These are phyloP conservation scores for Mustela nigripes DNA, from an alignment of 2,113 vertebrate genomes.

Conservation along the genomic window DNA sequence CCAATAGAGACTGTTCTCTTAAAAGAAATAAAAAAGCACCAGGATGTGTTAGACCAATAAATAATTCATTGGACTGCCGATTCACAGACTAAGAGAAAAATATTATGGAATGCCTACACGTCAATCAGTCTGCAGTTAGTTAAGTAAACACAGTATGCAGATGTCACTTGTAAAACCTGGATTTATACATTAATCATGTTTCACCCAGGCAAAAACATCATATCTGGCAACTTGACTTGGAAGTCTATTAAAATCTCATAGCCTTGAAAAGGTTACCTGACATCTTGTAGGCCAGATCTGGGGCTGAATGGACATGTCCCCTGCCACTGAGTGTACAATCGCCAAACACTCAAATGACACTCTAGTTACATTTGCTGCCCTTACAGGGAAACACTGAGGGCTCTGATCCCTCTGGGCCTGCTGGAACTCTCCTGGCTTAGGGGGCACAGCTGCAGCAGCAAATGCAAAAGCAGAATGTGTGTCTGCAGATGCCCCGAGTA, in stretches of 20 bases:
- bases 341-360: slow-evolving; percentile 10
- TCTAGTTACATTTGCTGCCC: slow-evolving; percentile 9
- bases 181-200: slow-evolving; percentile 49
- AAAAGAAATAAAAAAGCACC: background rate
- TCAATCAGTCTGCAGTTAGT: slow-evolving; percentile 57
- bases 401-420: background rate
- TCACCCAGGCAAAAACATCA: slow-evolving; percentile 27
- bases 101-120: slow-evolving; percentile 11
- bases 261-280: slow-evolving; percentile 66
- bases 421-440: background rate
- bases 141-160: slow-evolving; percentile 17
- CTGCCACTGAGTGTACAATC: slow-evolving; percentile 42
- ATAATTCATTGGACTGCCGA: slow-evolving; percentile 43
- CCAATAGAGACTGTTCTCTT: slow-evolving; percentile 40
- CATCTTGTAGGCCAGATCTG: slow-evolving; percentile 31
- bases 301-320: background rate
- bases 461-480: background rate
- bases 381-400: background rate
- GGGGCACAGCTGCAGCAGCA: slow-evolving; percentile 32
- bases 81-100: slow-evolving; percentile 75
- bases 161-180: slow-evolving; percentile 33
- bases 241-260: slow-evolving; percentile 12
- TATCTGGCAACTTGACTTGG: slow-evolving; percentile 41
- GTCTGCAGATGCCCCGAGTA: background rate
- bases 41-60: slow-evolving; percentile 53